phyloP scores from a whole-genome alignment of 1,140 invertebrate species.

The Latrodectus geometricus region DNA sequence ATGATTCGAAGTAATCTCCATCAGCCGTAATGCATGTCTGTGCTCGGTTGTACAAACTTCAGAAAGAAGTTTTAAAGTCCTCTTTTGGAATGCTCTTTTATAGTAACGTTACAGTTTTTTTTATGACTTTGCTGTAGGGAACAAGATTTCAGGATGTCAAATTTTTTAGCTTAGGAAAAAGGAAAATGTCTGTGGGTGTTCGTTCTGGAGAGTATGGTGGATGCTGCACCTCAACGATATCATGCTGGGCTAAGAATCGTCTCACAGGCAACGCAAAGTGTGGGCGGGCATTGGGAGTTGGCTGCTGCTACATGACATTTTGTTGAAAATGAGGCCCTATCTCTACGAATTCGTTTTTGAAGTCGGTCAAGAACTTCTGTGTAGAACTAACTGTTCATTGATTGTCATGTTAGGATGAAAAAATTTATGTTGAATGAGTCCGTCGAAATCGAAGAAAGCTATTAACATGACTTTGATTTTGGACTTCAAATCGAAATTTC shows the following conservation, averaged over 20 bases:
- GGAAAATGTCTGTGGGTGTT: not conserved
- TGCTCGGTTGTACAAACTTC: too few species aligned
- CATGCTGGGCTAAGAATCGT: not conserved
- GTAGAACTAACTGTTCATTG: too few species aligned
- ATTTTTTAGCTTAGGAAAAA: not conserved
- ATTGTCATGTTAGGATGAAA: too few species aligned
- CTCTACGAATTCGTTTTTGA: too few species aligned
- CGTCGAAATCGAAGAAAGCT: too few species aligned
- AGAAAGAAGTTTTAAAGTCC: too few species aligned
- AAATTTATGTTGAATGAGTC: too few species aligned
- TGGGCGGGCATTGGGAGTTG: not conserved
- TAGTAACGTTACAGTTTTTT: not conserved
- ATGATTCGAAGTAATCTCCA: too few species aligned
- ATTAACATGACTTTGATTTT: too few species aligned
- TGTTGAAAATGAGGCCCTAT: constrained; percentile 14
- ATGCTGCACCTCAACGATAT: constrained; percentile 3
- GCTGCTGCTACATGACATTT: not conserved
- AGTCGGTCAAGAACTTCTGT: too few species aligned
- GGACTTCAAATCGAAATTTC: too few species aligned
- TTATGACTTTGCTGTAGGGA: not conserved
- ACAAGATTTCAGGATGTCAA: not conserved
- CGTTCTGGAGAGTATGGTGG: not conserved
- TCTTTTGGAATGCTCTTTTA: constrained; percentile 11
- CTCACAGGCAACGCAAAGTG: not conserved
- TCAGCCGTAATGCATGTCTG: too few species aligned